phyloP scores from a whole-genome alignment of 2,888 invertebrate species.

The Tetrapedia diversipes region DNA sequence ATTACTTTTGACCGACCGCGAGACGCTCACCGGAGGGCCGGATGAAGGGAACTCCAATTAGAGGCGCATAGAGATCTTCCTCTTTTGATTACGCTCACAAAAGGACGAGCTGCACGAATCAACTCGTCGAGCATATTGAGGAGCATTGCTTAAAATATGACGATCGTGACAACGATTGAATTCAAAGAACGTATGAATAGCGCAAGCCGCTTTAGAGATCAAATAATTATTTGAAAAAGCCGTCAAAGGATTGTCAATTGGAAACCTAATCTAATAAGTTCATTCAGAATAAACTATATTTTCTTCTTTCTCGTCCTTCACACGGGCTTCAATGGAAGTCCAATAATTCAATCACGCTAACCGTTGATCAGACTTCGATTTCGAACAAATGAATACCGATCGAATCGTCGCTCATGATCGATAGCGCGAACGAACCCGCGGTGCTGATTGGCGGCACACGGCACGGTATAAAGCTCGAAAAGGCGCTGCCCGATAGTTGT shows the following conservation, averaged over 20 bases:
- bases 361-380: neutral
- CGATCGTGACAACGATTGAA: too few relatives aligned
- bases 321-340: too few relatives aligned
- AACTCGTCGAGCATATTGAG: neutral
- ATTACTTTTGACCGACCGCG: slow-evolving; percentile 30
- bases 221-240: too few relatives aligned
- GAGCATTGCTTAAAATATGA: too few relatives aligned
- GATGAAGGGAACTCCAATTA: slow-evolving; percentile 29
- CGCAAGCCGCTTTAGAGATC: too few relatives aligned
- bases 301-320: too few relatives aligned
- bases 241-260: too few relatives aligned
- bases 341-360: too few relatives aligned
- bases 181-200: neutral
- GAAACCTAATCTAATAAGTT: too few relatives aligned
- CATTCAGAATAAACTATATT: too few relatives aligned
- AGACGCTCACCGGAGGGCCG: neutral
- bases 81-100: slow-evolving; percentile 9
- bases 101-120: neutral
- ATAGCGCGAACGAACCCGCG: slow-evolving; percentile 45
- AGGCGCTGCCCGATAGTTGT: slow-evolving; percentile 32
- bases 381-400: slow-evolving; percentile 4
- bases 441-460: slow-evolving; percentile 42
- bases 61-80: slow-evolving; percentile 25
- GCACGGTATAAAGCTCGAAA: slow-evolving; percentile 37
- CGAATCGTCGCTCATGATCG: slow-evolving; percentile 20